Conservation (phyloP, 2,113 vertebrate species). For the Amblyopsis rosae region DNA sequence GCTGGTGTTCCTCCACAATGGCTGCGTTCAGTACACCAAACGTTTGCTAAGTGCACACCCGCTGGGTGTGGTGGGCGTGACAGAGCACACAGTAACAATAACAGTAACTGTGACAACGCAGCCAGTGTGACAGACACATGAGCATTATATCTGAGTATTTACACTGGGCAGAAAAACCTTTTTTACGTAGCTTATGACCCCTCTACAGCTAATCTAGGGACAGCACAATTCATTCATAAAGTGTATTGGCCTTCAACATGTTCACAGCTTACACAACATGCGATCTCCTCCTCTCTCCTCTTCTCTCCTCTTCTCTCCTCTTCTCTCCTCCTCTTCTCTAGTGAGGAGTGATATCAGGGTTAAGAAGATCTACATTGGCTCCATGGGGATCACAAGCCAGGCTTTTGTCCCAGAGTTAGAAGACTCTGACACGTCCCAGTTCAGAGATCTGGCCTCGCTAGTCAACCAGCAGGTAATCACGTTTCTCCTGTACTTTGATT, state of each 20-base stretch:
- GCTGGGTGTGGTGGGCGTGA: too few relatives aligned
- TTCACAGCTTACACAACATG: too few relatives aligned
- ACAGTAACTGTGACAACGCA: too few relatives aligned
- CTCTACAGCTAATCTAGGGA: too few relatives aligned
- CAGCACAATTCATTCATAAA: too few relatives aligned
- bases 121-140: too few relatives aligned
- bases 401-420: conserved; percentile 53
- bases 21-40: not conserved
- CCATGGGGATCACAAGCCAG: conserved; percentile 59
- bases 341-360: conserved; percentile 42
- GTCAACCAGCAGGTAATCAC: conserved; percentile 55
- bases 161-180: too few relatives aligned
- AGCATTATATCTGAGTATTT: too few relatives aligned
- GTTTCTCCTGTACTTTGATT: not conserved
- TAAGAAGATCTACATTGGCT: conserved; percentile 63
- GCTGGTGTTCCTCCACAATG: not conserved
- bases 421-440: conserved; percentile 50
- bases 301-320: not conserved
- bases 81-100: too few relatives aligned
- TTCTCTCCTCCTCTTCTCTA: conserved; percentile 17
- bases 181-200: too few relatives aligned
- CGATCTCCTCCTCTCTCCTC: not conserved
- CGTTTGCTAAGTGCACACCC: too few relatives aligned
- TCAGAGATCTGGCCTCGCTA: conserved; percentile 44
- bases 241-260: too few relatives aligned